Evolutionary conservation across 2,797 vertebrate genomes (phyloP), one percentile per base, ranked within the genome.

Genomic region (Chromis chromis): DNA sequence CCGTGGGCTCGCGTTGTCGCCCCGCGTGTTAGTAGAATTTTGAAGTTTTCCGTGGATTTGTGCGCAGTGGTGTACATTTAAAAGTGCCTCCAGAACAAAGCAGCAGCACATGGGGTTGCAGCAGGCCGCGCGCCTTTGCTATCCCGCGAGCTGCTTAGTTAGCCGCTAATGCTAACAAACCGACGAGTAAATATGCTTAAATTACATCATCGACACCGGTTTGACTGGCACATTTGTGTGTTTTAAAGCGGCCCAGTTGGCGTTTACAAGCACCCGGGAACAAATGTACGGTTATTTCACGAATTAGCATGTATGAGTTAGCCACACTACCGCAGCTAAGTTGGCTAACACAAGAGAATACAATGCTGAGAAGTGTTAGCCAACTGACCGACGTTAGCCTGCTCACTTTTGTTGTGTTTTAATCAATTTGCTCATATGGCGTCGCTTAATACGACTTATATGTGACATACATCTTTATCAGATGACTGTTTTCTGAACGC

Each of bases 71-170:
- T 81, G 72, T 36, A 19, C 46, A 78, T 65, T 84, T 74, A 75
- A 58, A 93, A 49, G 92, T 89, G 92, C 73, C 90, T 74, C 76
- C 91, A 95, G 95, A 97, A 97, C 96, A 97, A 97, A 97, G 96
- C 96, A 54, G 89, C 85, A 93, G 94, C 95, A 91, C 91, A 92
- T 92, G 92, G 89, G 94, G 90, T 55, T 85, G 79, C 82, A 88
- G 88, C 80, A 94, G 94, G 94, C 94, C 93, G 88, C 92, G 84
- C 90, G 88, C 86, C 70, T 70, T 81, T 54, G 90, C 88, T 88
- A 89, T 48, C 70, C 42, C 73, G 66, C 46, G 57, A 83, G 74
- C 83, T 55, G 61, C 48, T 0, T 7, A 54, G 70, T 57, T 87
- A 86, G 50, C 68, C 1, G 85, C 85, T 87, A 86, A 77, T 0